phyloP scores from a whole-genome alignment of 2,113 vertebrate species.

The Pao palembangensis region DNA sequence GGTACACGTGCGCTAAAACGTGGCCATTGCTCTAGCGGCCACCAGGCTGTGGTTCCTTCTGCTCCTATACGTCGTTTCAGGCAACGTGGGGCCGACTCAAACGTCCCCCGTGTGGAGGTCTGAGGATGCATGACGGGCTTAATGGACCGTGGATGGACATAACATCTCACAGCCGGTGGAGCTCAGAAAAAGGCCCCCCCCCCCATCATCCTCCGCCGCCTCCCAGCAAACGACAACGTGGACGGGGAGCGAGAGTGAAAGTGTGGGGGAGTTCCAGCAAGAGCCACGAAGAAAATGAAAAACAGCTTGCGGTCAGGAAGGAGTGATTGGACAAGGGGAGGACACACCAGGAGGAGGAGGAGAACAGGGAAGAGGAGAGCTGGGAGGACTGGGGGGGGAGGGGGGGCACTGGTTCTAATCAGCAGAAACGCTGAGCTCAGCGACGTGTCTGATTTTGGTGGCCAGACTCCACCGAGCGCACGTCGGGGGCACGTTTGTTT shows the following conservation, averaged over 20 bases:
- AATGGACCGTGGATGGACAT: slow-evolving; percentile 13
- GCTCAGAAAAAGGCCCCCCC: slow-evolving; percentile 21
- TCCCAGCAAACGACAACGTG: slow-evolving; percentile 17
- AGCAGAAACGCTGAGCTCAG: slow-evolving; percentile 72
- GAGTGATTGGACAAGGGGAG: neutral
- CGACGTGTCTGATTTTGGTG: slow-evolving; percentile 54
- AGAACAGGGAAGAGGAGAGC: neutral
- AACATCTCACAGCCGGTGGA: slow-evolving; percentile 58
- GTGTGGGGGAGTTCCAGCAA: neutral
- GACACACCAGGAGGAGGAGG: neutral
- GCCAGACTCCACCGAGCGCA: slow-evolving; percentile 57
- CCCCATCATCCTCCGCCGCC: slow-evolving; percentile 19
- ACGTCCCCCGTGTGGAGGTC: no score
- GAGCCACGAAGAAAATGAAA: neutral
- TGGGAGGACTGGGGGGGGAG: slow-evolving; percentile 10
- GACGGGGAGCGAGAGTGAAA: neutral
- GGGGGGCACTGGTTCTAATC: slow-evolving; percentile 64
- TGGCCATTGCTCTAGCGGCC: no score
- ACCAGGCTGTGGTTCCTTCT: no score
- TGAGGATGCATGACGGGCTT: no score
- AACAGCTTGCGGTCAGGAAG: neutral
- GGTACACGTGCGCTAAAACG: no score
- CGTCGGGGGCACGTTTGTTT: slow-evolving; percentile 61
- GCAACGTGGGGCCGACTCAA: no score
- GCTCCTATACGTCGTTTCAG: neutral